A percentile compares a stretch with the other conserved stretches of the same genome.
phyloP scores from a whole-genome alignment of 2,797 vertebrate genomes.

The Pseudocheirus occidentalis region DNA sequence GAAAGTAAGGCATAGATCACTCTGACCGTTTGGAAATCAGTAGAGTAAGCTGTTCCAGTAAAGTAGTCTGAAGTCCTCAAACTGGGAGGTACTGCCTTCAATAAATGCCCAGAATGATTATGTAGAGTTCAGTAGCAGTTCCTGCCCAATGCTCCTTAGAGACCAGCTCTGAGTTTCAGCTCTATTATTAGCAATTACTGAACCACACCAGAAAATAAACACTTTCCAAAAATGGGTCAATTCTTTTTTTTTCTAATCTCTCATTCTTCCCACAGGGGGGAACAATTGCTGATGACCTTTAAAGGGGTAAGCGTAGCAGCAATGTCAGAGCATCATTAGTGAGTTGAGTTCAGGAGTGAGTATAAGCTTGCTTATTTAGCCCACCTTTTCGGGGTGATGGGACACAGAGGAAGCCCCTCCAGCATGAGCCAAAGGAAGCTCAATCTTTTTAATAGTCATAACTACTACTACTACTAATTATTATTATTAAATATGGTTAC shows the following conservation, averaged over 20 bases:
- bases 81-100: neutral
- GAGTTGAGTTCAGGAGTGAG: neutral
- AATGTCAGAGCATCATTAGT: neutral
- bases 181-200: constrained; percentile 50
- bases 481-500: neutral
- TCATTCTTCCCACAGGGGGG: constrained; percentile 34
- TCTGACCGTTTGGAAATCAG: neutral
- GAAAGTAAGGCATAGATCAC: neutral
- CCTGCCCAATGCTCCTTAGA: neutral
- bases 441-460: neutral
- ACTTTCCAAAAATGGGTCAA: constrained; percentile 33
- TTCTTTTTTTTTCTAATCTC: constrained; percentile 40
- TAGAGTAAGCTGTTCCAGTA: neutral
- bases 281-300: neutral
- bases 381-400: neutral
- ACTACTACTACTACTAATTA: neutral
- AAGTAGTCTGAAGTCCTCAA: neutral
- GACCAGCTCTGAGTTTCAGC: neutral
- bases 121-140: neutral
- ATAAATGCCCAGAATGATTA: neutral
- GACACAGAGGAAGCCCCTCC: neutral
- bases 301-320: neutral
- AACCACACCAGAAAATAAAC: constrained; percentile 12
- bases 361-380: neutral
- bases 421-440: neutral